Evolutionary conservation across 1,140 invertebrate species (phyloP).

Genomic region (Drosophila leontia): DNA sequence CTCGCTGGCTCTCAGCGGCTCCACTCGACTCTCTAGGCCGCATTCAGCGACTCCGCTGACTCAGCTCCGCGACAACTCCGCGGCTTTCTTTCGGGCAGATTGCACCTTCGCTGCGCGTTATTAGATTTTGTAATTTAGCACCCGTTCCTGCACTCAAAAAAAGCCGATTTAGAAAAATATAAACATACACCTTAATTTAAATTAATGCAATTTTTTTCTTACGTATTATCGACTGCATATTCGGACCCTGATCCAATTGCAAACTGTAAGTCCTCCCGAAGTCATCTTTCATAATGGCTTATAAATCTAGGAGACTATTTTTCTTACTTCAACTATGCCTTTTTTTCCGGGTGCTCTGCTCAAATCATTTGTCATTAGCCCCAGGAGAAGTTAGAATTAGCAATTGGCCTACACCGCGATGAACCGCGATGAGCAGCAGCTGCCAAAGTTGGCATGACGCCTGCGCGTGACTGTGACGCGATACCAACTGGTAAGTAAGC

Average conservation of each 20-base stretch:
- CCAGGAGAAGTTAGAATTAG: constrained; percentile 47
- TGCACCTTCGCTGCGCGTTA: constrained; percentile 65
- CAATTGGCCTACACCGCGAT: constrained; percentile 42
- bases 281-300: neutral
- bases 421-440: constrained; percentile 20
- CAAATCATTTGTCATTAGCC: constrained; percentile 71
- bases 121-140: constrained; percentile 71
- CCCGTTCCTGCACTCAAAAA: constrained; percentile 32
- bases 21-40: constrained; percentile 9
- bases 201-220: no score
- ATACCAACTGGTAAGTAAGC: constrained; percentile 21
- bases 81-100: constrained; percentile 47
- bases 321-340: neutral
- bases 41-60: constrained; percentile 57
- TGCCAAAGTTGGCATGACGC: constrained; percentile 42
- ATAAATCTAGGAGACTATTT: no score
- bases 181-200: no score
- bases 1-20: constrained; percentile 18
- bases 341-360: constrained; percentile 4
- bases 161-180: neutral
- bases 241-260: neutral
- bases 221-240: no score
- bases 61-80: constrained; percentile 6
- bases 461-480: constrained; percentile 51
- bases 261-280: neutral